Conservation (phyloP, 2,888 invertebrate genomes). For the Trisateles emortualis region DNA sequence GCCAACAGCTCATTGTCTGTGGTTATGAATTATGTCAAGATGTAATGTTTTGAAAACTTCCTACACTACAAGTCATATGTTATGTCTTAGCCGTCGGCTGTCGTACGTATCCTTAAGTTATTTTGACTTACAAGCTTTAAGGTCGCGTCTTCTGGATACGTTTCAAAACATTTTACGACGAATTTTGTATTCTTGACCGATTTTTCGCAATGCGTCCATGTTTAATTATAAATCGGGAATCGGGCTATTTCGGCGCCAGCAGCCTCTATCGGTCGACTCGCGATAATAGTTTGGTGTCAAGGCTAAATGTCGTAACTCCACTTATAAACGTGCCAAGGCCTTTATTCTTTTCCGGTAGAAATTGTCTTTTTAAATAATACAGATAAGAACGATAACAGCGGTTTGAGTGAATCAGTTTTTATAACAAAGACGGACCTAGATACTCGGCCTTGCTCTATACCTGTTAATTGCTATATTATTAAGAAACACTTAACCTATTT, state of each 20-base stretch:
- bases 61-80: constrained; percentile 55
- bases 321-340: constrained; percentile 73
- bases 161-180: constrained; percentile 64
- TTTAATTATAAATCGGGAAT: constrained; percentile 69
- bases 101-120: constrained; percentile 42
- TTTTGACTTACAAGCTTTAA: constrained; percentile 55
- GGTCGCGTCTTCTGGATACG: constrained; percentile 65
- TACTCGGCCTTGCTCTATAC: constrained; percentile 68
- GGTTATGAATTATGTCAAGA: constrained; percentile 66
- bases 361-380: constrained; percentile 52
- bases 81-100: constrained; percentile 57
- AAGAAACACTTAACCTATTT: constrained; percentile 84
- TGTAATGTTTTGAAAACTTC: constrained; percentile 74
- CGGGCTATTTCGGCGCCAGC: constrained; percentile 72
- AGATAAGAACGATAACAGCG: constrained; percentile 48
- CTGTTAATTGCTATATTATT: constrained; percentile 80
- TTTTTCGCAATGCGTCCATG: constrained; percentile 67
- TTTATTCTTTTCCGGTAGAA: constrained; percentile 66
- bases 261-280: constrained; percentile 77
- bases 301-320: constrained; percentile 76
- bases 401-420: constrained; percentile 43
- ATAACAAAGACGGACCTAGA: constrained; percentile 62
- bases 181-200: constrained; percentile 78
- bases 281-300: constrained; percentile 85
- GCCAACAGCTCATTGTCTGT: constrained; percentile 70